Evolutionary conservation across 2,113 vertebrate genomes (phyloP), one percentile per base, ranked within the genome.

Genomic region (Cheilinus undulatus): DNA sequence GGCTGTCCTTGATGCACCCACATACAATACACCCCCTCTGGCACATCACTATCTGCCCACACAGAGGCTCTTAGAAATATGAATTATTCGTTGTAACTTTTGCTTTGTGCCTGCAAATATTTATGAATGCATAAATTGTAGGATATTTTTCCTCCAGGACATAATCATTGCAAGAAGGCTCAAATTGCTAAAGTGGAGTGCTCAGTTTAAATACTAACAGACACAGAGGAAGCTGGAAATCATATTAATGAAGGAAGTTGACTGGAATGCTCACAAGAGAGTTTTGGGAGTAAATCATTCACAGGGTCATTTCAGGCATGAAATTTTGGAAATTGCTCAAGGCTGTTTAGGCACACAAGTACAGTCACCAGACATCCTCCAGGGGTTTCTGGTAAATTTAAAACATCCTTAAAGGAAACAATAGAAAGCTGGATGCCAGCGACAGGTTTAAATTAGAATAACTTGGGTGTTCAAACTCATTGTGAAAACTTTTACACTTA

Each of bases 381-480:
- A 52, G 64, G 42, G 56, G 17, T 74, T 24, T 51, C 32, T 2
- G 51, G 71, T 60, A 52, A 89, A 80, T 85, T 78, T 79, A n/a
- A 79, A 81, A 69, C 78, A 82, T 77, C 65, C 70, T 68, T 42
- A 11, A 30, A 64, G 69, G 74, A 85, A 80, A 78, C 46, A 32
- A 58, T 50, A 82, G 45, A 82, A 74, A 69, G 48, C 52, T 0
- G 46, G 51, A 69, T 57, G 69, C 48, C 52, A 74, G 40, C 32
- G 72, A 57, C 66, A 36, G 43, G 52, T 79, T 84, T 60, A 42
- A 76, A 67, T 76, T 59, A 28, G 43, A 60, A 64, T 24, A 54
- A 23, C 67, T 67, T 46, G 62, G 42, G 65, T 23, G 28, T 3
- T 52, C 26, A 19, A 26, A 53, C 20, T 13, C 27, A 40, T 46